Percentiles rank a stretch among this genome's conserved stretches.
These are phyloP conservation scores for Leptura quadrifasciata DNA, from an alignment of 2,888 invertebrate species.

Conservation along the genomic window DNA sequence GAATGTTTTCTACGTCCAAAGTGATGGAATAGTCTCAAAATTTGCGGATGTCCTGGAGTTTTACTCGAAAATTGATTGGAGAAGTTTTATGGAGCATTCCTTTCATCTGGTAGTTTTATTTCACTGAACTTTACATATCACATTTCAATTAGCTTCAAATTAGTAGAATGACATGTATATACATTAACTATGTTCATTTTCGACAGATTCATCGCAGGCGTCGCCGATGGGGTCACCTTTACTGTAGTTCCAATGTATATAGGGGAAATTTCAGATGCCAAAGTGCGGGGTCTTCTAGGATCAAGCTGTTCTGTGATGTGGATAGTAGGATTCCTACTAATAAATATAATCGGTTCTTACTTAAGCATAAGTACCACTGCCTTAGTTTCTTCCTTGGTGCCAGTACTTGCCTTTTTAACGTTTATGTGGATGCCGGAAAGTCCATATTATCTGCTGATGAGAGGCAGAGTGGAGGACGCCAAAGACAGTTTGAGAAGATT, in stretches of 20 bases:
- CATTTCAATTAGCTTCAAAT: too few species aligned
- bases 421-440: constrained; percentile 78
- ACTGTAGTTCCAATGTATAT: constrained; percentile 77
- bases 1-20: too few species aligned
- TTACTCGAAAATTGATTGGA: too few species aligned
- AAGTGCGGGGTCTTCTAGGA: constrained; percentile 79
- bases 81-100: too few species aligned
- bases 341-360: constrained; percentile 76
- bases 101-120: too few species aligned
- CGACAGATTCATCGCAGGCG: constrained; percentile 75
- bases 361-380: constrained; percentile 75
- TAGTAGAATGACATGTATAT: too few species aligned
- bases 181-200: constrained; percentile 21
- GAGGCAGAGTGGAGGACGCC: constrained; percentile 73
- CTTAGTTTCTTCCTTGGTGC: constrained; percentile 73
- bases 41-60: too few species aligned
- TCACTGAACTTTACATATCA: too few species aligned
- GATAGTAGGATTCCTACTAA: constrained; percentile 78
- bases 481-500: constrained; percentile 74
- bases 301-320: constrained; percentile 77
- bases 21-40: too few species aligned
- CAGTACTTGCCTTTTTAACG: constrained; percentile 73
- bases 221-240: constrained; percentile 74
- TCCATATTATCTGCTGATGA: constrained; percentile 75
- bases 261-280: constrained; percentile 78